These are phyloP conservation scores for Cheilinus undulatus DNA, from an alignment of 2,113 vertebrate species.

Conservation along the genomic window DNA sequence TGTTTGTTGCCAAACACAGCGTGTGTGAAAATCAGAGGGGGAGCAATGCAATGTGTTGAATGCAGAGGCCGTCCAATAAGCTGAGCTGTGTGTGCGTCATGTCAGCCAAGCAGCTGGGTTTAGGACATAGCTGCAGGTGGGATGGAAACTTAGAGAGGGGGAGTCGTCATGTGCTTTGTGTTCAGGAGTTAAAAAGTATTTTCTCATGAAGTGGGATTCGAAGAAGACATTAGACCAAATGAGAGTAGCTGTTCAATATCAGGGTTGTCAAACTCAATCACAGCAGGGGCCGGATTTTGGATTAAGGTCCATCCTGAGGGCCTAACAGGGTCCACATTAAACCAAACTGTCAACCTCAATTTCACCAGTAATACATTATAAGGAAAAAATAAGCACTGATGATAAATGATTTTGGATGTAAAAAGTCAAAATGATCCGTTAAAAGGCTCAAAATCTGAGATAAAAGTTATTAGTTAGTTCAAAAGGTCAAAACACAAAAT, in stretches of 20 bases:
- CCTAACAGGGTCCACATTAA: no score
- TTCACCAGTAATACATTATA: no score
- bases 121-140: constrained; percentile 60
- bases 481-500: no score
- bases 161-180: constrained; percentile 36
- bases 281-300: no score
- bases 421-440: no score
- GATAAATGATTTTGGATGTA: no score
- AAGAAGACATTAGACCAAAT: not conserved
- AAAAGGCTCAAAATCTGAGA: no score
- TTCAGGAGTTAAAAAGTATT: not conserved
- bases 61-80: constrained; percentile 20
- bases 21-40: constrained; percentile 5
- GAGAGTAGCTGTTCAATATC: not conserved
- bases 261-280: no score
- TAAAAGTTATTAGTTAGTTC: no score
- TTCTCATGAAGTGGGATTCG: constrained; percentile 16
- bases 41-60: constrained; percentile 28
- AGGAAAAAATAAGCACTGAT: no score
- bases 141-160: constrained; percentile 68
- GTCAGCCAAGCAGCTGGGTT: constrained; percentile 14
- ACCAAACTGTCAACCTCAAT: no score
- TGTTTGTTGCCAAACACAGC: constrained; percentile 67
- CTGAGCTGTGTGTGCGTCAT: constrained; percentile 53
- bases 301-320: no score